A percentile compares a stretch with the other conserved stretches of the same genome.
Evolutionary conservation across 2,113 vertebrate species (phyloP).

Genomic region (Bos indicus): DNA sequence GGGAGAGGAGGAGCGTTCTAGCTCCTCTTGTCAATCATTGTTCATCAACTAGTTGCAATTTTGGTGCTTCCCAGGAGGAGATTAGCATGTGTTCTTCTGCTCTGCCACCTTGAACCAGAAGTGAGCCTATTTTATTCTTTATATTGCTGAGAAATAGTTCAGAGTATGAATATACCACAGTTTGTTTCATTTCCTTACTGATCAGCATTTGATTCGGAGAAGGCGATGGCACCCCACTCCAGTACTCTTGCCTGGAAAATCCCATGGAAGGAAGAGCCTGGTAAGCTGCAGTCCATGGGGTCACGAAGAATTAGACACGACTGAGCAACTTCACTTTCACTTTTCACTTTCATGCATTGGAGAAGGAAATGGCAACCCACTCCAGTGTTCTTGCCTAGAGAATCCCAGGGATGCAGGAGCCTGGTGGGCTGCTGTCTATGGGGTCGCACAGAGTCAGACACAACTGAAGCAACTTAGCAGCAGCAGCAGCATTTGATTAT

Average conservation of each 20-base stretch:
- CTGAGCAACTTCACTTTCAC: too few species aligned
- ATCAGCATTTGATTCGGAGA: background rate
- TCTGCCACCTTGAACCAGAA: background rate
- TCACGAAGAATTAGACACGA: fast-evolving
- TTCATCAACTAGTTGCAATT: background rate
- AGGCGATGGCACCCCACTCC: too few species aligned
- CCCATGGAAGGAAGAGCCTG: too few species aligned
- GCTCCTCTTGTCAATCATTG: background rate
- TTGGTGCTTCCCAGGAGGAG: background rate
- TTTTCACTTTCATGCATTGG: too few species aligned
- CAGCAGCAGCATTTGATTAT: background rate
- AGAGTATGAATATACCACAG: background rate
- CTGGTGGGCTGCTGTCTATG: too few species aligned
- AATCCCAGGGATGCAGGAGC: too few species aligned
- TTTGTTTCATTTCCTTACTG: background rate
- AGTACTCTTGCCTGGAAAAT: too few species aligned
- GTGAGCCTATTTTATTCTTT: background rate
- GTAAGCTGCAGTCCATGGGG: too few species aligned
- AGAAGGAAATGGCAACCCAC: too few species aligned
- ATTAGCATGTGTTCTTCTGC: background rate
- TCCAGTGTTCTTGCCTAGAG: too few species aligned
- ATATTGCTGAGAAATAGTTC: background rate
- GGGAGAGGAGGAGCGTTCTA: fast-evolving
- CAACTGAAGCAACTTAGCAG: too few species aligned
- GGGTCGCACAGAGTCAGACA: too few species aligned